Percentiles rank a stretch among this genome's conserved stretches.
Evolutionary conservation across 2,888 invertebrate genomes (phyloP).

Genomic region (Ectemnius lituratus): DNA sequence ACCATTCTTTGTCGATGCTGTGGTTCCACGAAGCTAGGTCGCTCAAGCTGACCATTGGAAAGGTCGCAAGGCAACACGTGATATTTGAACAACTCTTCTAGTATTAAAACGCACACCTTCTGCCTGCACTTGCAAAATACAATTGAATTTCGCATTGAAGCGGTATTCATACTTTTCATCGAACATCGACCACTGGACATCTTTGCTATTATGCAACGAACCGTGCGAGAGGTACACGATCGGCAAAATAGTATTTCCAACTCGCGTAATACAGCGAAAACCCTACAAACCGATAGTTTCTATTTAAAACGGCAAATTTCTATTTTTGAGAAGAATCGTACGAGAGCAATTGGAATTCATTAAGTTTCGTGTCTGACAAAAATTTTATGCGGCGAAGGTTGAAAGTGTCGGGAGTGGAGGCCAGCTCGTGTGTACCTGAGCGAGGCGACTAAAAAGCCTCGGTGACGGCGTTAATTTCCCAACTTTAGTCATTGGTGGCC

Average conservation of each 20-base stretch:
- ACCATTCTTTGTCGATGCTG: conserved; percentile 50
- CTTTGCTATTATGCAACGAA: too few species aligned
- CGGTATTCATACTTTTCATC: too few species aligned
- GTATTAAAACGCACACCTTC: conserved; percentile 1
- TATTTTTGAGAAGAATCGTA: too few species aligned
- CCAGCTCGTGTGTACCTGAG: conserved; percentile 1
- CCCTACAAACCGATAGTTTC: too few species aligned
- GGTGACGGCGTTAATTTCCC: conserved; percentile 22
- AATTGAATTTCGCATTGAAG: too few species aligned
- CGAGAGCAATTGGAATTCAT: too few species aligned
- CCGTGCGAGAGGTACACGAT: not conserved
- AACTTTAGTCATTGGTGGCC: conserved; percentile 37
- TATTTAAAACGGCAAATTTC: too few species aligned
- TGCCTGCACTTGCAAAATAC: too few species aligned
- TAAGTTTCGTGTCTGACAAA: not conserved
- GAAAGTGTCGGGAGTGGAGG: not conserved
- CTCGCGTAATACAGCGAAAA: too few species aligned
- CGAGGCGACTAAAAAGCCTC: not conserved
- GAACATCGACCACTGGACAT: too few species aligned
- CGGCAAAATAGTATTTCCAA: too few species aligned
- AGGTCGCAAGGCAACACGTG: conserved; percentile 47
- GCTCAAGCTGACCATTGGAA: conserved; percentile 48
- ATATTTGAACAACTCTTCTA: conserved; percentile 23
- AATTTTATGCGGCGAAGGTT: not conserved
- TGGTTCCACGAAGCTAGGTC: conserved; percentile 55